Evolutionary conservation across 1,140 invertebrate genomes (phyloP).

Genomic region (Tetragnatha versicolor): DNA sequence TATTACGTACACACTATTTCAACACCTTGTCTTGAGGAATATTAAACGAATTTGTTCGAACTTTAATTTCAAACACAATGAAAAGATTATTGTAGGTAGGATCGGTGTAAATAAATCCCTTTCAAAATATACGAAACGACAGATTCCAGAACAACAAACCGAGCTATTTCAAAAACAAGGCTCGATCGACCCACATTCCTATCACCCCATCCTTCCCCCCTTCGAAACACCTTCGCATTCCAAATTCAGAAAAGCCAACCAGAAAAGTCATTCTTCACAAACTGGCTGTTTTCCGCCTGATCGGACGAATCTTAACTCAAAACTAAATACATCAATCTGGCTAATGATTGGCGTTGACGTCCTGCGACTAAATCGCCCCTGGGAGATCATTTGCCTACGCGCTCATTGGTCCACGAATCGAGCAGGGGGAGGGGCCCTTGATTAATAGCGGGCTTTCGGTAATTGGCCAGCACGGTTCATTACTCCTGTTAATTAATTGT

Average conservation of each 20-base stretch:
- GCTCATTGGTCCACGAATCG: constrained; percentile 42
- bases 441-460: constrained; percentile 54
- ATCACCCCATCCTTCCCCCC: background rate
- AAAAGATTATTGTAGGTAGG: no score
- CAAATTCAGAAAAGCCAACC: background rate
- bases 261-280: constrained; percentile 45
- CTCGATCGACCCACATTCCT: background rate
- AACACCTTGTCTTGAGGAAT: no score
- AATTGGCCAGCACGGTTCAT: constrained; percentile 53
- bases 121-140: no score
- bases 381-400: constrained; percentile 52
- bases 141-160: no score
- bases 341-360: constrained; percentile 55
- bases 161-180: no score
- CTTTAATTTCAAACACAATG: no score
- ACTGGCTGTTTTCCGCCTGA: constrained; percentile 38
- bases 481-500: constrained; percentile 55
- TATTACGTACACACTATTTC: no score
- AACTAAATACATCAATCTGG: constrained; percentile 55
- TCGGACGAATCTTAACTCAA: constrained; percentile 39
- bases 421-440: constrained; percentile 31
- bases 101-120: no score
- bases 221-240: background rate
- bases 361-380: constrained; percentile 50
- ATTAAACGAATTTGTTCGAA: no score